phyloP scores from a whole-genome alignment of 2,113 vertebrate genomes.

The Salvator merianae region DNA sequence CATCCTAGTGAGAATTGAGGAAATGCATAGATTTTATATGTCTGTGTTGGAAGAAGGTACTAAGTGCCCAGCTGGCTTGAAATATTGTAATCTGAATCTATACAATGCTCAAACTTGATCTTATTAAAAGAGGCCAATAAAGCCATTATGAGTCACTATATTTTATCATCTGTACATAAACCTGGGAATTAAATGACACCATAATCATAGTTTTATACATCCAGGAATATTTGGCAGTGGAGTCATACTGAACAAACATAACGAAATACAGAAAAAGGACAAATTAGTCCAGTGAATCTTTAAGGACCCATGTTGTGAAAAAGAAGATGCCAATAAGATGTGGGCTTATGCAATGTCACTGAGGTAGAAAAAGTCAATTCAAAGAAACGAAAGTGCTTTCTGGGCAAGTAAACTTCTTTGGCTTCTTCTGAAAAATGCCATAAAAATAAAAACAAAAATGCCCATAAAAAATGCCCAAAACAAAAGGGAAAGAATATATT shows the following conservation, averaged over 20 bases:
- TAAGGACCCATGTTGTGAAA: not conserved
- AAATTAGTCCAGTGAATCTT: not conserved
- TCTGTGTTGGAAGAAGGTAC: constrained; percentile 22
- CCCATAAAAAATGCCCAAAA: too few species aligned
- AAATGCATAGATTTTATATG: not conserved
- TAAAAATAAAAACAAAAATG: not conserved
- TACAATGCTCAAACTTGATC: constrained; percentile 36
- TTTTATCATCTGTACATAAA: not conserved
- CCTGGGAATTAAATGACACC: not conserved
- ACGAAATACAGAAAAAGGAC: not conserved
- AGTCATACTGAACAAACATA: not conserved
- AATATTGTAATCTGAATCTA: constrained; percentile 35
- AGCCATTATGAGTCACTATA: constrained; percentile 21
- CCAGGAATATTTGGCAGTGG: not conserved
- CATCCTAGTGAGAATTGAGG: not conserved
- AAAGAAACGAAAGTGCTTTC: not conserved
- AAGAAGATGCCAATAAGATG: not conserved
- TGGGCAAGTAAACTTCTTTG: not conserved
- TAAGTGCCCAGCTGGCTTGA: constrained; percentile 29
- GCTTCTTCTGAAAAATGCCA: not conserved
- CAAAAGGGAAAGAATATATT: not conserved
- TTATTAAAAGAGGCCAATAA: constrained; percentile 26
- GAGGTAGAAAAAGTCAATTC: not conserved
- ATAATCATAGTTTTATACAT: not conserved
- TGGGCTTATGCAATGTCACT: not conserved